Base-by-base conservation (phyloP, 2,113 vertebrate species). In the Orientallactaga bullata region DNA sequence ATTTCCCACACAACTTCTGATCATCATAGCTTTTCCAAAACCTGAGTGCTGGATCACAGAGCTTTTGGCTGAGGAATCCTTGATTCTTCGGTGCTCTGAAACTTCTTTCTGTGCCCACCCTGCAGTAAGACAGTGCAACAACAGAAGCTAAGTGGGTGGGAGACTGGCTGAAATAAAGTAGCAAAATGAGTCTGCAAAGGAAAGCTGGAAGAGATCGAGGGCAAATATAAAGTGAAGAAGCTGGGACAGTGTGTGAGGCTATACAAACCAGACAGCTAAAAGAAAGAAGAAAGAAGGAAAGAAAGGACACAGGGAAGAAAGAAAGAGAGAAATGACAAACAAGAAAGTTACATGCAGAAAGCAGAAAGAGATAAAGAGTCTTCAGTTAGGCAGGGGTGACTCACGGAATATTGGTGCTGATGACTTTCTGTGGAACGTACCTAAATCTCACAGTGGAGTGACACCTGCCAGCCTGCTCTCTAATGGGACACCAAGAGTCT, bases 381-480 rank as follows among this genome's bases (percentile, higher is more conserved):
- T 72, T 72, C 16, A 2, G 0, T 20, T 18, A n/a, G 32, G 37
- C 18, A 12, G 72, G 55, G 89, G 81, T 84, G 91, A 91, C 89
- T 95, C 93, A 69, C 21, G 39, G 61, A 39, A 23, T 73, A 78
- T 23, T 61, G 51, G 68, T 24, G 20, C 51, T 68, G 13, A 82
- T 1, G 1, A 78, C 24, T 39, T 96, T 42, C 80, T 32, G 51
- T 39, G 63, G 93, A 88, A 47, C 30, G 55, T 89, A 95, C 93
- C 93, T 96, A 91, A 88, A 94, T 94, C 88, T 74, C 95, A 61
- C 3, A 15, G 37, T 26, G 78, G 61, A 74, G 85, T 63, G 93
- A 72, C 80, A 87, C 89, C 91, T 42, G 74, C 76, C 26, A 69
- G 89, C 42, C 66, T 11, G 58, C 89, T 85, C 81, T 81, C 84